Evolutionary conservation across 2,797 vertebrate species (phyloP).

Genomic region (Lacerta agilis): DNA sequence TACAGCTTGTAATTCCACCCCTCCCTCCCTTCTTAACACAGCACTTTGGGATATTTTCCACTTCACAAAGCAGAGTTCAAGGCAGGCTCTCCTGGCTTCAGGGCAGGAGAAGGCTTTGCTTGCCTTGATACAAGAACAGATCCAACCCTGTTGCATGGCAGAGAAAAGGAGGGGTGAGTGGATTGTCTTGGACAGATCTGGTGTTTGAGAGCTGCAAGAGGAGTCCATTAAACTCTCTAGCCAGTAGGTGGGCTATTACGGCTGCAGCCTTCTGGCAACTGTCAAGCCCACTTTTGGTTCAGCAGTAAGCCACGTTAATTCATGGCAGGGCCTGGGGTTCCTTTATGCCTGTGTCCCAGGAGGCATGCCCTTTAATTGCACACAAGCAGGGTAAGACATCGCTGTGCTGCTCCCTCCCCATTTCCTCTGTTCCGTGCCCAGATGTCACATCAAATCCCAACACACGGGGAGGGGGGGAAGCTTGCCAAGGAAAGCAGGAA

Average conservation of each 20-base stretch:
- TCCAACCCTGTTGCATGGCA: conserved; percentile 7
- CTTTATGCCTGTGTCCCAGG: conserved; percentile 74
- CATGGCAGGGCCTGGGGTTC: conserved; percentile 70
- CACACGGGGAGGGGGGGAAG: conserved; percentile 60
- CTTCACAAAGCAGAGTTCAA: conserved; percentile 53
- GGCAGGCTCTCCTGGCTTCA: conserved; percentile 40
- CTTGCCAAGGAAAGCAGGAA: conserved; percentile 58
- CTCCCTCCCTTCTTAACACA: not conserved
- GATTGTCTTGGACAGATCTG: conserved; percentile 32
- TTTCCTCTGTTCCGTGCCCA: conserved; percentile 64
- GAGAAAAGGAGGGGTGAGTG: conserved; percentile 7
- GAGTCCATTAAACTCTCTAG: conserved; percentile 43
- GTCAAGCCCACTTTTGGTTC: conserved; percentile 77
- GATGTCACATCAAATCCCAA: conserved; percentile 71
- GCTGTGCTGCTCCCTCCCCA: conserved; percentile 57
- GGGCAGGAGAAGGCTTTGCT: conserved; percentile 41
- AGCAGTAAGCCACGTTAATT: conserved; percentile 77
- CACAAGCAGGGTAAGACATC: conserved; percentile 62
- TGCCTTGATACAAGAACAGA: conserved; percentile 1
- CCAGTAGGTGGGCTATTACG: conserved; percentile 69
- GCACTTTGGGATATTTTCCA: conserved; percentile 50
- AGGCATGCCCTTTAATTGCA: conserved; percentile 71
- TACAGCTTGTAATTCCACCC: conserved; percentile 27
- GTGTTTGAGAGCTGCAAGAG: conserved; percentile 35
- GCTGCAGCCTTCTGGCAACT: conserved; percentile 72